phyloP scores from a whole-genome alignment of 2,797 vertebrate genomes.

The Takifugu ocellatus region DNA sequence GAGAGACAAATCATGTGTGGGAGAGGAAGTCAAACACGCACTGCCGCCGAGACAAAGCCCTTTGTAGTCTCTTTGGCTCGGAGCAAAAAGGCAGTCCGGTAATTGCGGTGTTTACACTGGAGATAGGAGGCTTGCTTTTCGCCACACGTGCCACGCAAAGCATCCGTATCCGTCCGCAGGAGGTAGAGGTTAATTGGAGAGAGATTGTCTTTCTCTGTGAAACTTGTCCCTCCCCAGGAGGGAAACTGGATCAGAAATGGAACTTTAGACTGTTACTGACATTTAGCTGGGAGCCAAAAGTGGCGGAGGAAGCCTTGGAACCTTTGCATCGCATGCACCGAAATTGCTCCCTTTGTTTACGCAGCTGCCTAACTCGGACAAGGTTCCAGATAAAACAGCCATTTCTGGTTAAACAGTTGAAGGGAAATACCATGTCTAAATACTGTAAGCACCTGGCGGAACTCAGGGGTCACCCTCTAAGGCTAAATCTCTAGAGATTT shows the following conservation, averaged over 20 bases:
- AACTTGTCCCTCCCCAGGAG: slow-evolving; percentile 38
- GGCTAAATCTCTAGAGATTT: slow-evolving; percentile 18
- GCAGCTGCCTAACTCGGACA: slow-evolving; percentile 64
- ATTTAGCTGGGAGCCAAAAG: slow-evolving; percentile 45
- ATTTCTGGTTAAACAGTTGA: slow-evolving; percentile 53
- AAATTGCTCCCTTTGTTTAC: slow-evolving; percentile 70
- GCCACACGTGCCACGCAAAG: slow-evolving; percentile 35
- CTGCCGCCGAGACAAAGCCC: slow-evolving; percentile 36
- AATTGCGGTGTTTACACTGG: slow-evolving; percentile 47
- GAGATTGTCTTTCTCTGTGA: slow-evolving; percentile 45
- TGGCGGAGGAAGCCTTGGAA: slow-evolving; percentile 42
- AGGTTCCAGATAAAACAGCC: slow-evolving; percentile 59
- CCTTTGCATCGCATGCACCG: slow-evolving; percentile 53
- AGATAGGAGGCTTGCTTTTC: slow-evolving; percentile 27
- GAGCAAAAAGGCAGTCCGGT: slow-evolving; percentile 24
- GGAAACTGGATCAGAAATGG: slow-evolving; percentile 32
- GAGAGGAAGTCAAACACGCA: slow-evolving; percentile 48
- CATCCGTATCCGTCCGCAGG: slow-evolving; percentile 40
- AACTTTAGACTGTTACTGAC: slow-evolving; percentile 52
- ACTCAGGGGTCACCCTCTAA: slow-evolving; percentile 31
- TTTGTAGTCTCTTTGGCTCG: slow-evolving; percentile 36
- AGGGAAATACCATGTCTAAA: slow-evolving; percentile 48
- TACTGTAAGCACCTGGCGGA: slow-evolving; percentile 57
- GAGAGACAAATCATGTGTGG: slow-evolving; percentile 46
- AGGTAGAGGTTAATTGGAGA: slow-evolving; percentile 50